A percentile compares a stretch with the other conserved stretches of the same genome.
Conservation (phyloP, 2,888 invertebrate species). For the Stenurella melanura region DNA sequence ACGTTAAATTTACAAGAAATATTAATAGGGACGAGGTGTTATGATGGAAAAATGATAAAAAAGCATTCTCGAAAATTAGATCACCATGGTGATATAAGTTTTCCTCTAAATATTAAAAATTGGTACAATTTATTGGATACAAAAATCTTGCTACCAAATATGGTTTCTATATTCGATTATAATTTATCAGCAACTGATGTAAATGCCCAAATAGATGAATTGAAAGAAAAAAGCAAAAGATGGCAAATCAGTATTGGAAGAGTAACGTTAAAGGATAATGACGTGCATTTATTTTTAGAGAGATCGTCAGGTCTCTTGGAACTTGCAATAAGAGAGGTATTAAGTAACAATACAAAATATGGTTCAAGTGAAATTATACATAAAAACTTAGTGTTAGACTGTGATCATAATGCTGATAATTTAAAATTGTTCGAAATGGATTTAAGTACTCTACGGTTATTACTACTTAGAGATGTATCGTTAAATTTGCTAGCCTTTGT, state of each 20-base stretch:
- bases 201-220: constrained; percentile 63
- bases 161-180: constrained; percentile 60
- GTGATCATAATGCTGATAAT: constrained; percentile 61
- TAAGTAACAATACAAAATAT: constrained; percentile 63
- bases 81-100: constrained; percentile 80
- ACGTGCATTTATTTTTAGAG: constrained; percentile 76
- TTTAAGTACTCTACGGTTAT: constrained; percentile 69
- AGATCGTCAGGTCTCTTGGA: constrained; percentile 66
- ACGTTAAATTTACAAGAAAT: constrained; percentile 54
- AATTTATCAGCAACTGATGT: constrained; percentile 50
- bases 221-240: constrained; percentile 72
- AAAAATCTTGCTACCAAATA: constrained; percentile 32
- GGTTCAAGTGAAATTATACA: constrained; percentile 60
- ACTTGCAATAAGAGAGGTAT: constrained; percentile 63
- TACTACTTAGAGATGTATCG: constrained; percentile 68
- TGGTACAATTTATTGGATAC: constrained; percentile 75
- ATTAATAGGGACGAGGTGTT: constrained; percentile 49
- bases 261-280: constrained; percentile 72
- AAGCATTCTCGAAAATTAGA: constrained; percentile 77
- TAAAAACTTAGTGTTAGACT: constrained; percentile 55
- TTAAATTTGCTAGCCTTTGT: constrained; percentile 70
- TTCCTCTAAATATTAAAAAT: constrained; percentile 76
- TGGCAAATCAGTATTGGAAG: constrained; percentile 75
- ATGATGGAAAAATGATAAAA: constrained; percentile 73
- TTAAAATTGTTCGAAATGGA: constrained; percentile 64